phyloP scores from a whole-genome alignment of 2,888 invertebrate genomes.

The Apamea monoglypha region DNA sequence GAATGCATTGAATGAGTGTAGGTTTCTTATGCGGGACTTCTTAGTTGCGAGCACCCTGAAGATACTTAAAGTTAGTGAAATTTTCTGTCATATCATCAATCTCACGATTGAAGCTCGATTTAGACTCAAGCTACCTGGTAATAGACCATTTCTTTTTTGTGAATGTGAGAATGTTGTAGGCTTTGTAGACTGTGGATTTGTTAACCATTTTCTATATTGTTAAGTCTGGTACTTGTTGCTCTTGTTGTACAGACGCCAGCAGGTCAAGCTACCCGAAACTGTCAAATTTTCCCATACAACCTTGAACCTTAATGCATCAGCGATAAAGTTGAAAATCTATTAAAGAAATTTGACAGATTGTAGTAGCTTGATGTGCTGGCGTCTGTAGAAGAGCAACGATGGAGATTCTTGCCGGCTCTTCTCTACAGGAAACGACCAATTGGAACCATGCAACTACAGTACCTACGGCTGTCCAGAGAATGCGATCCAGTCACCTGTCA shows the following conservation, averaged over 20 bases:
- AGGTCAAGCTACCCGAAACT: no score
- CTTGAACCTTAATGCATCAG: no score
- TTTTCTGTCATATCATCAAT: neutral
- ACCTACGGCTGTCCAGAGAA: no score
- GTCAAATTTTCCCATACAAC: no score
- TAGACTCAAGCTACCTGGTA: neutral
- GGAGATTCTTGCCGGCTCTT: neutral
- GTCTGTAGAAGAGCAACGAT: neutral
- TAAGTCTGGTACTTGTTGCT: neutral
- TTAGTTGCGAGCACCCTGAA: neutral
- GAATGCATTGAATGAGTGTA: no score
- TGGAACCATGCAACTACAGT: neutral
- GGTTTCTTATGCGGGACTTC: no score
- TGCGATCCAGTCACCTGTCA: no score
- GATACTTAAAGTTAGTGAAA: neutral
- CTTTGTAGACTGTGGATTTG: neutral
- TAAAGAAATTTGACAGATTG: no score
- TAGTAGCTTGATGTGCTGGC: no score
- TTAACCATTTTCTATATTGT: neutral
- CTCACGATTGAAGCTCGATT: neutral
- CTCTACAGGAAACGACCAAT: neutral
- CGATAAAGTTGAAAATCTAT: no score
- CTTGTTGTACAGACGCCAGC: no score
- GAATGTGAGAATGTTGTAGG: neutral
- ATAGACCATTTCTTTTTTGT: neutral